Base-by-base conservation (phyloP, 1,140 invertebrate genomes). In the Pseudobourletiella spinata region DNA sequence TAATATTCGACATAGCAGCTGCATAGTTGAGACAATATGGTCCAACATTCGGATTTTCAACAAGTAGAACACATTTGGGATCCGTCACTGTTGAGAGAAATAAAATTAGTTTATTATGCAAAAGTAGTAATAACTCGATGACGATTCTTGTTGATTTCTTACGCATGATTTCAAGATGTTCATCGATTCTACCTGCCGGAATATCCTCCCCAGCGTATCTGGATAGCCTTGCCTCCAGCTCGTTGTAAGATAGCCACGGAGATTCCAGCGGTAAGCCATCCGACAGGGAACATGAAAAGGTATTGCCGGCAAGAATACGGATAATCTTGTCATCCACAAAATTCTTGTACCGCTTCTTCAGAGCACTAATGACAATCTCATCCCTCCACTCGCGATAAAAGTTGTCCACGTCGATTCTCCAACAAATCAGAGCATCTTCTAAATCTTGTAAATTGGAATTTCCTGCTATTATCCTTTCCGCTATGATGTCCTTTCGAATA, bases 161-260 rank as follows among this genome's bases (percentile, higher is more conserved):
- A 59, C 67, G 61, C 2, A 69, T 25, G 50, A 68, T 61, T 43
- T 65, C 59, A 28, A 65, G 39, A 35, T 65, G 59, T 26, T 65
- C 58, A 43, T 24, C 29, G 16, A 65, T 50, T 25, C 51, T 28
- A 44, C 52, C 43, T 4, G 35, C 55, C 28, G 54, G 26, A 20
- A 28, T 30, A 8, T 28, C 35, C 14, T 44, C 54, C 0, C 35
- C 54, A n/a, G 25, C n/a, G 8, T 26, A 52, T 22, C 57, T 61
- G 8, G 43, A 29, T 2, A 65, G 22, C 2, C 14, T 24, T 39
- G 61, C 58, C 20, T 20, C 51, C 28, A 70, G 18, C 30, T 61
- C 59, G 4, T 20, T 11, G 54, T 66, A 42, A 15, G 52, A 32
- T 11, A 50, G 46, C n/a, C 28, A 43, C 16, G 48, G 59, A 18